Percentiles rank a stretch among this genome's conserved stretches.
phyloP scores from a whole-genome alignment of 2,888 invertebrate species.

The Drosophila diplacantha region DNA sequence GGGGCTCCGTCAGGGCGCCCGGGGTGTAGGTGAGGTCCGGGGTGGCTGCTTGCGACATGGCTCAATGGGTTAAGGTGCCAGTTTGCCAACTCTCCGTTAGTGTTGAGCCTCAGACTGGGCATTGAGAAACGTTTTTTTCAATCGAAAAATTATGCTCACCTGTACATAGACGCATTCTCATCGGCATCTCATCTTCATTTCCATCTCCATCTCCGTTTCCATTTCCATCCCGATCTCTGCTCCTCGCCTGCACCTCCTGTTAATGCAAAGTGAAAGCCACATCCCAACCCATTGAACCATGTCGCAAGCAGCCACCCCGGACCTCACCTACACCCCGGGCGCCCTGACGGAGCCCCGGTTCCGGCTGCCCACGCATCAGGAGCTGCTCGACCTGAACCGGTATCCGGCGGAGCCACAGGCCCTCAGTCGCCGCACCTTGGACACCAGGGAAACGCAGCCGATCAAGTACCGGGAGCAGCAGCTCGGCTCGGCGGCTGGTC shows the following conservation, averaged over 20 bases:
- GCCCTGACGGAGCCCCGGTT: conserved; percentile 78
- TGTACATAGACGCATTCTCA: conserved; percentile 9
- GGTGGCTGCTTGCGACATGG: conserved; percentile 58
- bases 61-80: not conserved
- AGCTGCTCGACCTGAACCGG: conserved; percentile 67
- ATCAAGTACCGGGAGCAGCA: conserved; percentile 28
- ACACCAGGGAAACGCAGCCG: conserved; percentile 54
- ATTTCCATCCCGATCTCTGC: conserved; percentile 3
- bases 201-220: conserved; percentile 7
- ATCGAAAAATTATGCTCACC: not conserved
- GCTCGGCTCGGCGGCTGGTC: conserved; percentile 40
- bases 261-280: conserved; percentile 10
- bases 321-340: conserved; percentile 79
- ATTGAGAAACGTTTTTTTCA: not conserved
- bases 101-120: not conserved
- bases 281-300: conserved; percentile 41
- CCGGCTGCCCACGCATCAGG: conserved; percentile 76
- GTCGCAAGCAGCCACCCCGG: conserved; percentile 58
- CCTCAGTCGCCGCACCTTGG: conserved; percentile 73
- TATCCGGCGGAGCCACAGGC: conserved; percentile 62
- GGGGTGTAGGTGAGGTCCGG: conserved; percentile 78
- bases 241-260: not conserved
- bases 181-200: conserved; percentile 15
- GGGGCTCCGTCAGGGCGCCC: conserved; percentile 79
- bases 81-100: not conserved